Evolutionary conservation across 2,888 invertebrate genomes (phyloP).

Genomic region (Hedya salicella): DNA sequence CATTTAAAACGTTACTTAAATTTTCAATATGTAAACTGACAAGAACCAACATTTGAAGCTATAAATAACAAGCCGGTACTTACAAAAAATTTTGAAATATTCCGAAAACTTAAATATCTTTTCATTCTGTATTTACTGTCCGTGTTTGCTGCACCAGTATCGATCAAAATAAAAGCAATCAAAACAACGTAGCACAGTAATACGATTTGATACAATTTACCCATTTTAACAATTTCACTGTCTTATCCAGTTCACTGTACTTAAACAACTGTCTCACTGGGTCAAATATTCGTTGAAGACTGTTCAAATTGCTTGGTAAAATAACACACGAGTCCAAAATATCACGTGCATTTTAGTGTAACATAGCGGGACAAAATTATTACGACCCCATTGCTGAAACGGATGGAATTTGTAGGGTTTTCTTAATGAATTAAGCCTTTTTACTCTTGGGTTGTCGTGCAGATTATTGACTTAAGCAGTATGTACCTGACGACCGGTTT

Average conservation of each 20-base stretch:
- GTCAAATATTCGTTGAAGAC: constrained; percentile 5
- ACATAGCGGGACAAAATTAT: constrained; percentile 19
- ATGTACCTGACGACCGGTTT: too few relatives aligned
- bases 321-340: constrained; percentile 10
- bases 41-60: too few relatives aligned
- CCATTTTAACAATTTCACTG: constrained; percentile 27
- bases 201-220: constrained; percentile 54
- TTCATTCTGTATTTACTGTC: constrained; percentile 53
- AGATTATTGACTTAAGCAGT: too few relatives aligned
- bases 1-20: too few relatives aligned
- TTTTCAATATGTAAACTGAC: too few relatives aligned
- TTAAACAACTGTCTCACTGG: constrained; percentile 12
- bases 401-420: not conserved
- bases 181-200: constrained; percentile 61
- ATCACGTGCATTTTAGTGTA: not conserved
- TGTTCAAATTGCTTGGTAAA: constrained; percentile 15
- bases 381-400: not conserved
- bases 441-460: too few relatives aligned
- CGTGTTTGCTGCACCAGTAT: constrained; percentile 59
- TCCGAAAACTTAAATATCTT: constrained; percentile 65
- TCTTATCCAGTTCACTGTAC: not conserved
- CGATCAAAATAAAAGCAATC: constrained; percentile 58
- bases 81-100: constrained; percentile 70
- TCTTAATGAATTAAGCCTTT: not conserved
- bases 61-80: too few relatives aligned